Evolutionary conservation across 2,797 vertebrate genomes (phyloP).

Genomic region (Rhynchonycteris naso): DNA sequence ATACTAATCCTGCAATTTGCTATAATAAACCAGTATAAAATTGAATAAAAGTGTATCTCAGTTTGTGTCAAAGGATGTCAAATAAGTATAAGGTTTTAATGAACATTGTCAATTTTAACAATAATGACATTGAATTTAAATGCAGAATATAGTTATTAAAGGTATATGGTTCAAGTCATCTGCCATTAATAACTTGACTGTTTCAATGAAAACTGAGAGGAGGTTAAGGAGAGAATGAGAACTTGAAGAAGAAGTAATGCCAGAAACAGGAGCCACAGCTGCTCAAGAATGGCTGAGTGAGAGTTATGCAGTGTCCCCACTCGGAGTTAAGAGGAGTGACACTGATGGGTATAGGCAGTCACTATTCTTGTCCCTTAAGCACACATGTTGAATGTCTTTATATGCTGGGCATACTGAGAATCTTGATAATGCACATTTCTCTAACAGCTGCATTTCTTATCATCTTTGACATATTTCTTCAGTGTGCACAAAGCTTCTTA

Average conservation of each 20-base stretch:
- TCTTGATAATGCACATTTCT: slow-evolving; percentile 67
- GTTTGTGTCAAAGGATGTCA: slow-evolving; percentile 15
- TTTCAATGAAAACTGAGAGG: not conserved
- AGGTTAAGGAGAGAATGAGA: not conserved
- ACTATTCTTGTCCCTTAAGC: not conserved
- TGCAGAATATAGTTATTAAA: not conserved
- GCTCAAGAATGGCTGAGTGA: not conserved
- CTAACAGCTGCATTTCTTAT: slow-evolving; percentile 80
- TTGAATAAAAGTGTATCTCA: not conserved
- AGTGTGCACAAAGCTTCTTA: slow-evolving; percentile 71
- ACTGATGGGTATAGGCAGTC: not conserved
- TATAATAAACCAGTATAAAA: not conserved
- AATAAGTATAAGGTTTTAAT: not conserved
- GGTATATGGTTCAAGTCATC: not conserved
- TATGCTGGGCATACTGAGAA: not conserved
- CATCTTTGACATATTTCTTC: slow-evolving; percentile 77
- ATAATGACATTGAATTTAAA: not conserved
- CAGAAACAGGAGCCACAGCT: not conserved
- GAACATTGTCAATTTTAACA: not conserved
- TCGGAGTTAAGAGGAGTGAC: not conserved
- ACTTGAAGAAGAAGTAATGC: not conserved
- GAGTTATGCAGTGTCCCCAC: not conserved
- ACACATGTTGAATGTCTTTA: not conserved
- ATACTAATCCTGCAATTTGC: not conserved
- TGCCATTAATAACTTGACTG: not conserved